These are phyloP conservation scores for Amazona ochrocephala DNA, from an alignment of 2,797 vertebrate species.

Conservation along the genomic window DNA sequence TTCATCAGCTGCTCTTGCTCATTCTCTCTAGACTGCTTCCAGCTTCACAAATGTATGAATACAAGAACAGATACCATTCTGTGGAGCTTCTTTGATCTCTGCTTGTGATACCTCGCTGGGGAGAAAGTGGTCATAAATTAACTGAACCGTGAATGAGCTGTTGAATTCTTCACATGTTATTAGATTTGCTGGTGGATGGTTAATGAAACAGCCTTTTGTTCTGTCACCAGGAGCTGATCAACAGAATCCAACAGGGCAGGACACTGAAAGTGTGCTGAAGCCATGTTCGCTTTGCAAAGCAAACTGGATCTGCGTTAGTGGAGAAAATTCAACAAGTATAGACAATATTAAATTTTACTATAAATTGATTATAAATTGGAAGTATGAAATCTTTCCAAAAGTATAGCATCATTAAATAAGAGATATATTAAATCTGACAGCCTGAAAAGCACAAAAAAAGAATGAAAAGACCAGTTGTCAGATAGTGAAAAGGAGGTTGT, in stretches of 20 bases:
- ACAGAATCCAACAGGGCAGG: neutral
- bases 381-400: neutral
- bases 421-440: neutral
- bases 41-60: neutral
- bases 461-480: neutral
- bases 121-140: constrained; percentile 8
- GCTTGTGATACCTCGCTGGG: neutral
- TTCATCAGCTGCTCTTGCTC: neutral
- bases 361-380: neutral
- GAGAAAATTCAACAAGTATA: neutral
- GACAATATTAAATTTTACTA: neutral
- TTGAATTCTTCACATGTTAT: neutral
- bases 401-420: neutral
- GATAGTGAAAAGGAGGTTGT: neutral
- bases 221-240: neutral
- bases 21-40: neutral
- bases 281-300: neutral
- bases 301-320: neutral
- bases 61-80: neutral
- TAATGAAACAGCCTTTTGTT: neutral
- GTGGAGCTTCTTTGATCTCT: constrained; percentile 15
- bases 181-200: neutral
- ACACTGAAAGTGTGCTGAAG: neutral
- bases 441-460: neutral
- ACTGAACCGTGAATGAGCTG: neutral